Percentiles rank a stretch among this genome's conserved stretches.
phyloP scores from a whole-genome alignment of 2,113 vertebrate genomes.

The Rattus rattus region DNA sequence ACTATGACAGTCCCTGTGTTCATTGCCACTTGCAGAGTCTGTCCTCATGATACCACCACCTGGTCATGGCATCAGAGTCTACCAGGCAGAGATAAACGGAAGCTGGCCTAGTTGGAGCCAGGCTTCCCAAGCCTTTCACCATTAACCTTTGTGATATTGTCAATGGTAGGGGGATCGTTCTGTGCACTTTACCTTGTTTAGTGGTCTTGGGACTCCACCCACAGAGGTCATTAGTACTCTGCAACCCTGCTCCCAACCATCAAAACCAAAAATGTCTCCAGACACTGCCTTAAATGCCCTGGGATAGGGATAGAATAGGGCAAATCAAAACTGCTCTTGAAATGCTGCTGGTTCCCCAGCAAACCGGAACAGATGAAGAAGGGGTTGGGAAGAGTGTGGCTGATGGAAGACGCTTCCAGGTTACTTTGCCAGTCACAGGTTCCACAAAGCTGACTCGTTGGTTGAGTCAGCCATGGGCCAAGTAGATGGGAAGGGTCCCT shows the following conservation, averaged over 20 bases:
- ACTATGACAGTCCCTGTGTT: neutral
- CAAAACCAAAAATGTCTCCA: slow-evolving; percentile 3
- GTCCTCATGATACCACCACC: neutral
- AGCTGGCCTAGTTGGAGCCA: neutral
- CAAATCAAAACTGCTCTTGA: neutral
- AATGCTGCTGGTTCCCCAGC: neutral
- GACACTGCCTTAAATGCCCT: neutral
- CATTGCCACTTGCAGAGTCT: neutral
- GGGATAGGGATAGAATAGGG: no score
- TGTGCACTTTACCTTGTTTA: neutral
- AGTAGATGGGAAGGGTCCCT: neutral
- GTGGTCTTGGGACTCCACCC: neutral
- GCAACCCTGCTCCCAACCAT: neutral
- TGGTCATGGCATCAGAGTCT: neutral
- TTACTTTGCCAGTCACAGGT: neutral
- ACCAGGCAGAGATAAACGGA: neutral
- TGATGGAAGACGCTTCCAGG: neutral
- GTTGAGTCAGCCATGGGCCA: neutral
- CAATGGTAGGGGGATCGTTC: no score
- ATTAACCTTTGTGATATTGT: fast-evolving
- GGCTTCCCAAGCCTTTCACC: neutral
- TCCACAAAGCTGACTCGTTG: slow-evolving; percentile 28
- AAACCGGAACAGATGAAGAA: slow-evolving; percentile 8
- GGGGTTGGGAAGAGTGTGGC: neutral
- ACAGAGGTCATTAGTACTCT: neutral